Evolutionary conservation across 1,140 invertebrate genomes (phyloP), one percentile per base, ranked within the genome.

Genomic region (Lasaia peninsularis): DNA sequence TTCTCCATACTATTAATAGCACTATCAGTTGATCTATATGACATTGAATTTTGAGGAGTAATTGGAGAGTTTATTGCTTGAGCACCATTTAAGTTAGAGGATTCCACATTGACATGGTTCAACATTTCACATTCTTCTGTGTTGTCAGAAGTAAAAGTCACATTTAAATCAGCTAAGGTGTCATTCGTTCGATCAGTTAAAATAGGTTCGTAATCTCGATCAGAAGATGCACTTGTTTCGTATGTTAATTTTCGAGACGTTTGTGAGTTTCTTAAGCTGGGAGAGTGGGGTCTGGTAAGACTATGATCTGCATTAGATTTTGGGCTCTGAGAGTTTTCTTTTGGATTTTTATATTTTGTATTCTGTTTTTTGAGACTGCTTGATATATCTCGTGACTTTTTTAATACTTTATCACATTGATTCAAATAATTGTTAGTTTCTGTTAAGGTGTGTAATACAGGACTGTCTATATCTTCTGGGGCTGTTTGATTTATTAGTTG

Each of bases 121-220:
- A 40, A 6, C 18, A 48, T 21, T 11, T 24, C 10, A 12, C 54
- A 59, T 20, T 79, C 78, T 0, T 83, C 78, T 14, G 73, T 83
- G 10, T 75, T 62, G 50, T 90, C 88, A 0, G 86, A 80, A 24
- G 86, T 73, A 59, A 90, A 89, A 0, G 87, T 86, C 0, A 87
- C 84, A 35, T 90, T 90, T 2, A 90, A 57, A 65, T 89, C 89
- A 1, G 87, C 89, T 71, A 90, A 73, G 0, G 89, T 90, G 50
- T 90, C 88, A 64, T 79, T 88, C 58, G 86, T 89, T 72, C 87
- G 78, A 48, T 86, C 85, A 10, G 86, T 89, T 16, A 86, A 50
- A n/a, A 88, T 71, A 5, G 70, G 71, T 9, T 88, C 88, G 40
- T 67, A 78, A 37, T 88, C 83, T 12, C 71, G 72, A n/a, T 80